Evolutionary conservation across 2,797 vertebrate genomes (phyloP), one percentile per base, ranked within the genome.

Genomic region (Lepus oiostolus): DNA sequence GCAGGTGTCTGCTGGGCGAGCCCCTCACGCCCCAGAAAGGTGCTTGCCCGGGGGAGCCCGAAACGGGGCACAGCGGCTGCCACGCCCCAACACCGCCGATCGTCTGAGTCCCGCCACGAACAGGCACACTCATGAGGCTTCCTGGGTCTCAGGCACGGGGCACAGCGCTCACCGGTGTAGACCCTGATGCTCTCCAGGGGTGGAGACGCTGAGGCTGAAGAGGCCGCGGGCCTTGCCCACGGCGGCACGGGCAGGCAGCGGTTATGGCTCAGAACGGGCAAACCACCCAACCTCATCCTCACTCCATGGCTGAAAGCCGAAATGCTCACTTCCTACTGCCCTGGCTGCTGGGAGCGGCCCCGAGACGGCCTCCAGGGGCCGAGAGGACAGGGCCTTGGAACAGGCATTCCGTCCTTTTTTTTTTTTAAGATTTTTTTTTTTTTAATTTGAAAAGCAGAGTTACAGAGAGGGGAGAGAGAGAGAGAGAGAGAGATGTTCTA

Each of bases 51-150:
- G 65, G 14, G 7, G 75, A 62, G 8, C 5, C 38, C 38, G 63
- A 0, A 6, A 19, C 2, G 14, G 11, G 47, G 22, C 7, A 2
- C 2, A 22, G 38, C 12, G 12, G 47, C 26, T 0, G 2, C 17
- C 10, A 22, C 30, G 26, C 58, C 70, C 62, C 24, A 1, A 2
- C 4, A 16, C 4, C 54, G 6, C 54, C 17, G 19, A 47, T 47
- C 8, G 38, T 47, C 42, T 1, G 54, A 58, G 54, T 58, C 54
- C 14, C 2, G 17, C 54, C 19, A 32, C 7, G 14, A 58, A 16
- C 54, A 19, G 54, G 17, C 54, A 7, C 6, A 58, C 54, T 7
- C 54, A 16, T 21, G 13, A 47, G 4, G 52, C 19, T 24, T 42
- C 58, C 52, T 28, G 10, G 0, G 7, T 13, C 4, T 35, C 19